Base-by-base conservation (phyloP, 2,888 invertebrate genomes). In the Patella depressa region DNA sequence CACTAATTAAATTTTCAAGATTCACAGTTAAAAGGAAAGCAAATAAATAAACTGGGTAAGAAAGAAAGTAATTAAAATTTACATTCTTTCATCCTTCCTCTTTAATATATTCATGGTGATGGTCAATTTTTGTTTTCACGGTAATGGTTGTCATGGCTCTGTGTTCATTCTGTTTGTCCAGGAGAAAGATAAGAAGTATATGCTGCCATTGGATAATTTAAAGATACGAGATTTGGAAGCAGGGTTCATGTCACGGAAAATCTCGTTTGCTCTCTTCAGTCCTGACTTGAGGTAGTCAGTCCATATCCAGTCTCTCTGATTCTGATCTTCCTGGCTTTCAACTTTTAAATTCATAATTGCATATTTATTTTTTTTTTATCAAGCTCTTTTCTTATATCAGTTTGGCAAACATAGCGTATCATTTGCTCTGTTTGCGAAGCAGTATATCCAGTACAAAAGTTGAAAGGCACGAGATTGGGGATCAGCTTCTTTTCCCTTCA, bases 161-260 rank as follows among this genome's bases (percentile, higher is more conserved):
- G 34, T 34, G 45, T 59, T 34, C 55, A 19, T 75, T 69, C 75
- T 73, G 45, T 73, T 74, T 77, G 71, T 83, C 78, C 86, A 95
- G 94, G 99, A 99, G 93, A 95, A 98, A 87, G 99, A 99, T 92
- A 99, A 99, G 94, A 99, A 99, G 92, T 99, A 97, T 93, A 98
- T 99, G 98, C 93, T 99, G 91, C 97, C 98, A 74, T 93, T 99
- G 91, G 99, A 99, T 93, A 97, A 97, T 80, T 94, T 99, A 86
- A 99, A 98, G 93, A 93, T 99, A 88, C 94, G 97, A 79, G 99
- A 99, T 92, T 94, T 98, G 85, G 99, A 99, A 92, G 96, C 84
- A 59, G 97, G 99, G 76, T 98, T 99, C 93, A 98, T 93, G 90
- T 98, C 98, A 78, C 95, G 97, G 84, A 94, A 98, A 88, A 98